These are phyloP conservation scores for Monopis laevigella DNA, from an alignment of 2,888 invertebrate genomes.

Conservation along the genomic window DNA sequence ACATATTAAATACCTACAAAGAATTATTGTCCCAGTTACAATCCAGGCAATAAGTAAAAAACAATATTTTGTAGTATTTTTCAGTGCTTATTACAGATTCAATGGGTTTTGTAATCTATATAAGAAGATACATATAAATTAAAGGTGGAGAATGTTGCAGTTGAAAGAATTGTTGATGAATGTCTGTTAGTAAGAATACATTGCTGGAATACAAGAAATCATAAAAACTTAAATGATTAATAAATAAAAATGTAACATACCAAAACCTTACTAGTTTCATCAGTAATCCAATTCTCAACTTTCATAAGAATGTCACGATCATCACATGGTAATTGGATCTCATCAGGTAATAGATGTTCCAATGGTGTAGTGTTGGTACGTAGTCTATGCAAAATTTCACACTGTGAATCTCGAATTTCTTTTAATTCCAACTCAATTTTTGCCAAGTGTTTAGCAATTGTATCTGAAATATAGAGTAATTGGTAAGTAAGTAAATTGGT, in stretches of 20 bases:
- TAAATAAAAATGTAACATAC: background rate
- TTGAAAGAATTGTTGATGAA: background rate
- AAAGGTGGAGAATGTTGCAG: background rate
- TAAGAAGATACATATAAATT: background rate
- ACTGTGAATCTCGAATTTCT: slow-evolving; percentile 2
- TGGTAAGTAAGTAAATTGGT: slow-evolving; percentile 10
- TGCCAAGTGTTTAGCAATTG: slow-evolving; percentile 7
- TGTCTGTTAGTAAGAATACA: background rate
- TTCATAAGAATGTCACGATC: background rate
- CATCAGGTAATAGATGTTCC: background rate
- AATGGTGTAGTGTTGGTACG: background rate
- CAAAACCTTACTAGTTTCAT: no score
- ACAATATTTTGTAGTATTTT: no score
- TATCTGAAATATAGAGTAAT: slow-evolving; percentile 9
- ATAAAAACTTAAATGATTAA: background rate
- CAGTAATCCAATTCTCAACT: background rate
- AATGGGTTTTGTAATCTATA: no score
- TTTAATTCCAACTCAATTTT: background rate
- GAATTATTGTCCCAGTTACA: no score
- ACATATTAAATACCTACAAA: no score
- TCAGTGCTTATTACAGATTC: no score
- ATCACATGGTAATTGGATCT: background rate
- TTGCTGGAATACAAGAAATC: background rate
- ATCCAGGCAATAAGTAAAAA: no score
- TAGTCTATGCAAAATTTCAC: slow-evolving; percentile 2